A percentile compares a stretch with the other conserved stretches of the same genome.
phyloP scores from a whole-genome alignment of 1,140 invertebrate species.

The Sinonovacula constricta region DNA sequence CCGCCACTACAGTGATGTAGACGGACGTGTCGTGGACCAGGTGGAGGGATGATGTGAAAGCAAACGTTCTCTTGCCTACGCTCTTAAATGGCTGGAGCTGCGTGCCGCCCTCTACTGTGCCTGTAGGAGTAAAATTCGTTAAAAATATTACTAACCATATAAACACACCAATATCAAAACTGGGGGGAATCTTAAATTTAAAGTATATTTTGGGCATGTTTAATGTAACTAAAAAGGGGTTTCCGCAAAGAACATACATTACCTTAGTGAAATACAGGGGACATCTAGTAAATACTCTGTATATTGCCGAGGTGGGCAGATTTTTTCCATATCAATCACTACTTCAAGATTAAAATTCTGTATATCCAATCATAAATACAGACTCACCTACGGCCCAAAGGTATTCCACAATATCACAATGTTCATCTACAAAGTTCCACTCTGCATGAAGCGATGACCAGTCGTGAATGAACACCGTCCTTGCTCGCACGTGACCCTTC shows the following conservation, averaged over 20 bases:
- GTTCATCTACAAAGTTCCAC: conserved; percentile 51
- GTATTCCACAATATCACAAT: conserved; percentile 58
- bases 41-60: conserved; percentile 43
- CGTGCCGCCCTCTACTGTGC: conserved; percentile 59
- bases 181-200: conserved; percentile 8
- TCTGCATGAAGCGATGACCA: background rate
- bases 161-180: too few relatives aligned
- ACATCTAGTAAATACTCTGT: too few relatives aligned
- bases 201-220: conserved; percentile 41
- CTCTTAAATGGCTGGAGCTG: conserved; percentile 61
- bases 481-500: background rate
- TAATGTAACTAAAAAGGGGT: conserved; percentile 11
- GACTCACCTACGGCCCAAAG: conserved; percentile 63
- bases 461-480: background rate
- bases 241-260: background rate
- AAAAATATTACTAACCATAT: too few relatives aligned
- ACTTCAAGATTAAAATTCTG: too few relatives aligned
- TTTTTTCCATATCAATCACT: conserved; percentile 22
- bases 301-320: conserved; percentile 22
- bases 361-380: background rate
- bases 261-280: background rate
- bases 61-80: conserved; percentile 60
- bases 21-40: conserved; percentile 57
- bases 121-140: conserved; percentile 37
- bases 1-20: conserved; percentile 64